These are phyloP conservation scores for Sesamia inferens DNA, from an alignment of 2,888 invertebrate species.

Conservation along the genomic window DNA sequence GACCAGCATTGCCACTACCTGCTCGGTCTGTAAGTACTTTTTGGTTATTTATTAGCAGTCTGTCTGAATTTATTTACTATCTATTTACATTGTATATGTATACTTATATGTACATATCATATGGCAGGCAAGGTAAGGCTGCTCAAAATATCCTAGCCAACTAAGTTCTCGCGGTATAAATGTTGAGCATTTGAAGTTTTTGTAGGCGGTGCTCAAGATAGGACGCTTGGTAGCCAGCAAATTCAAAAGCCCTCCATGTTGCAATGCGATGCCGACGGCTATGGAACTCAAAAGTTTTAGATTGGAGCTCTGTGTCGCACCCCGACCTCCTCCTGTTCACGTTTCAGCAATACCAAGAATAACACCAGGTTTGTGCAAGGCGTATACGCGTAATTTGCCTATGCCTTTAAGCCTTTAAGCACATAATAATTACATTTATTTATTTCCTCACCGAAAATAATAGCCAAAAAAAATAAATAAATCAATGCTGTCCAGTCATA, in stretches of 20 bases:
- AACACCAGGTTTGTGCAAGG: conserved; percentile 22
- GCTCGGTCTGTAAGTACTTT: conserved; percentile 76
- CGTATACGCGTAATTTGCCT: not conserved
- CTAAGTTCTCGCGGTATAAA: not conserved
- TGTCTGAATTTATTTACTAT: not conserved
- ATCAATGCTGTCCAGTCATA: too few relatives aligned
- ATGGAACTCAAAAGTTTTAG: conserved; percentile 78
- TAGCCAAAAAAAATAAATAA: too few relatives aligned
- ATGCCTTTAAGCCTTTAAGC: not conserved
- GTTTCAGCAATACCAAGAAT: conserved; percentile 10
- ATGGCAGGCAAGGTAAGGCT: too few relatives aligned
- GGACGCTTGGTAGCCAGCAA: conserved; percentile 73
- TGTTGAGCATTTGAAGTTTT: conserved; percentile 16
- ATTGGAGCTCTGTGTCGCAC: conserved; percentile 78
- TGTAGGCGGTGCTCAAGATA: conserved; percentile 79
- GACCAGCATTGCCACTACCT: conserved; percentile 81
- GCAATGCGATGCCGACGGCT: conserved; percentile 75
- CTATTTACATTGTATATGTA: too few relatives aligned
- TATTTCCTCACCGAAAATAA: too few relatives aligned
- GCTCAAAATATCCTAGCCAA: too few relatives aligned
- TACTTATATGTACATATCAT: too few relatives aligned
- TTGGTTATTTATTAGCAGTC: not conserved
- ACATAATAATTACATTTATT: not conserved
- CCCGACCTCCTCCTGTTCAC: conserved; percentile 62
- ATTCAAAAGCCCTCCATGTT: conserved; percentile 63